Evolutionary conservation across 2,113 vertebrate genomes (phyloP), one percentile per base, ranked within the genome.

Genomic region (Notiomystis cincta): DNA sequence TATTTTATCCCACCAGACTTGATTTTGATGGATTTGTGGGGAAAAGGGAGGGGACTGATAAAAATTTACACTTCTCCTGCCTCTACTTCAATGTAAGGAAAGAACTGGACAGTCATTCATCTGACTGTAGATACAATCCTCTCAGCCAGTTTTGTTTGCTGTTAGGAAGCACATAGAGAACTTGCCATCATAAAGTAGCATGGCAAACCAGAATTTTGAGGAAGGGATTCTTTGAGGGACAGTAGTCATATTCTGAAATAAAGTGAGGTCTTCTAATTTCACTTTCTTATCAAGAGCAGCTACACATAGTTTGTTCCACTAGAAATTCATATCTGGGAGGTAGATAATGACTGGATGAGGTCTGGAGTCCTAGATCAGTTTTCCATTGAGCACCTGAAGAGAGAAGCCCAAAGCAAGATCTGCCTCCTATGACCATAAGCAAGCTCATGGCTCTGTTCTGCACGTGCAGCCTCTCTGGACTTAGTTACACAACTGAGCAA

Each of bases 401-500:
- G 28, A 75, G 61, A 61, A 82, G 47, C 24, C 30, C 24, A 60
- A 80, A 73, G 66, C 20, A 13, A 77, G 54, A 44, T 58, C n/a
- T 11, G 2, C 23, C 21, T 80, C 44, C 50, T 51, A 2, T 47
- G 44, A 37, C 31, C 9, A 0, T 27, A 37, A 81, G 22, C 24
- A 42, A 31, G 35, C 53, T 47, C 15, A 5, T 83, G 69, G 15
- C 51, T 91, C 73, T 69, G 37, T 45, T 65, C 15, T 61, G 33
- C 81, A 57, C 0, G 0, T 87, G 62, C 81, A 64, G 51, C 60
- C 14, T 67, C 28, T 62, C 73, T 79, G 31, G 80, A 47, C 47
- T 87, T 42, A 12, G 28, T 89, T 84, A 84, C 42, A 72, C 69
- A 72, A 79, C 48, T 65, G 48, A 89, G 50, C 89, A 93, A 95